These are phyloP conservation scores for Andricus quercusramuli DNA, from an alignment of 2,888 invertebrate species.

Conservation along the genomic window DNA sequence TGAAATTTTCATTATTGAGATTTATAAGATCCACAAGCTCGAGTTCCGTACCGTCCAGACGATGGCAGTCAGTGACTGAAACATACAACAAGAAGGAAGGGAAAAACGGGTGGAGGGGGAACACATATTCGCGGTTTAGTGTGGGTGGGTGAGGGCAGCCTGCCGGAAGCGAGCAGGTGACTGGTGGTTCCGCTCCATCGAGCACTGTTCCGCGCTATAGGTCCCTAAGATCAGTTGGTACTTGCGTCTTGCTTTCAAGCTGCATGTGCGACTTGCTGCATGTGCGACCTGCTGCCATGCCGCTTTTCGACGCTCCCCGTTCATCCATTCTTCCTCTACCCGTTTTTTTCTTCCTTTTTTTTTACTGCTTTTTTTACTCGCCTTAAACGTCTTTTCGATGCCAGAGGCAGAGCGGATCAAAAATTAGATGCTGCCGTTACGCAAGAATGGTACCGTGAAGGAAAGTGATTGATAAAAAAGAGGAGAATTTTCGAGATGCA, in stretches of 20 bases:
- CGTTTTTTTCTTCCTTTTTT: slow-evolving; percentile 49
- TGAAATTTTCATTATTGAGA: background rate
- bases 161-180: slow-evolving; percentile 79
- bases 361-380: slow-evolving; percentile 51
- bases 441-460: background rate
- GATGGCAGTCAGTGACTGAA: slow-evolving; percentile 11
- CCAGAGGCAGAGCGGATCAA: slow-evolving; percentile 23
- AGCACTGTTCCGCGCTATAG: slow-evolving; percentile 77
- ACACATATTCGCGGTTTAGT: background rate
- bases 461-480: background rate
- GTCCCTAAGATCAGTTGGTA: slow-evolving; percentile 74
- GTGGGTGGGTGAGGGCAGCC: slow-evolving; percentile 60
- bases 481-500: background rate
- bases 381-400: slow-evolving; percentile 48
- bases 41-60: slow-evolving; percentile 19
- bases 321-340: slow-evolving; percentile 47
- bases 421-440: slow-evolving; percentile 26
- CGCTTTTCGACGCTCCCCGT: slow-evolving; percentile 27
- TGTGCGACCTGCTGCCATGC: slow-evolving; percentile 3
- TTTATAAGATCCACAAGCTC: background rate
- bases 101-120: background rate
- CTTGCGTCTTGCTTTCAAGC: slow-evolving; percentile 64
- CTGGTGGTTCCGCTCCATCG: slow-evolving; percentile 78
- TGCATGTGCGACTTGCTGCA: slow-evolving; percentile 61
- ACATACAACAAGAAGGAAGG: background rate